These are phyloP conservation scores for Gallirallus australis DNA, from an alignment of 2,797 vertebrate genomes.

Conservation along the genomic window DNA sequence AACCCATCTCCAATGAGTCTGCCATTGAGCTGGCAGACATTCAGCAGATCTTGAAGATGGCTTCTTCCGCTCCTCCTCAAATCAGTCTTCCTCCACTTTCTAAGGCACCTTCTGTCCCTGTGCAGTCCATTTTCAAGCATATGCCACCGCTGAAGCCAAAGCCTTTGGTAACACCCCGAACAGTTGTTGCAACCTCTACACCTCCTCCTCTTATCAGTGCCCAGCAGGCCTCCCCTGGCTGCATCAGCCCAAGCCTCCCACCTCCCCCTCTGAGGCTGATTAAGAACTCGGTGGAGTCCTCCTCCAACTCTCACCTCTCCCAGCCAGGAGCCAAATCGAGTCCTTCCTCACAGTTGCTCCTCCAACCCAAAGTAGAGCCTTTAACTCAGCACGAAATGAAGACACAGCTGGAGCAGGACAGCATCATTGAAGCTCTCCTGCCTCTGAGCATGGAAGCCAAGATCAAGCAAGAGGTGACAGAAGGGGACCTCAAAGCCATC, in stretches of 20 bases:
- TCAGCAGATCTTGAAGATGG: conserved; percentile 96
- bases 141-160: conserved; percentile 95
- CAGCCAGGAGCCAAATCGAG: conserved; percentile 71
- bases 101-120: conserved; percentile 81
- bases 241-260: conserved; percentile 91
- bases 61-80: conserved; percentile 87
- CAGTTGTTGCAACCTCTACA: conserved; percentile 88
- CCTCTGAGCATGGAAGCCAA: conserved; percentile 86
- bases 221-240: conserved; percentile 93
- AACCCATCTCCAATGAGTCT: conserved; percentile 85
- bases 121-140: conserved; percentile 86
- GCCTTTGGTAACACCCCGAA: conserved; percentile 89
- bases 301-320: conserved; percentile 70
- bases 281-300: conserved; percentile 80
- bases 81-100: conserved; percentile 86
- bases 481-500: conserved; percentile 85
- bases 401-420: conserved; percentile 88
- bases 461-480: conserved; percentile 88
- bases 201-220: conserved; percentile 91
- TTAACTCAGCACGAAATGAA: conserved; percentile 80
- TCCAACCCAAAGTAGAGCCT: conserved; percentile 74
- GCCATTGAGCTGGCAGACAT: conserved; percentile 93
- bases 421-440: conserved; percentile 85
- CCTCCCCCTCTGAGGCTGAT: conserved; percentile 84
- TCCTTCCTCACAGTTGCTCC: conserved; percentile 66